Conservation (phyloP, 2,113 vertebrate species). For the Ginglymostoma cirratum region DNA sequence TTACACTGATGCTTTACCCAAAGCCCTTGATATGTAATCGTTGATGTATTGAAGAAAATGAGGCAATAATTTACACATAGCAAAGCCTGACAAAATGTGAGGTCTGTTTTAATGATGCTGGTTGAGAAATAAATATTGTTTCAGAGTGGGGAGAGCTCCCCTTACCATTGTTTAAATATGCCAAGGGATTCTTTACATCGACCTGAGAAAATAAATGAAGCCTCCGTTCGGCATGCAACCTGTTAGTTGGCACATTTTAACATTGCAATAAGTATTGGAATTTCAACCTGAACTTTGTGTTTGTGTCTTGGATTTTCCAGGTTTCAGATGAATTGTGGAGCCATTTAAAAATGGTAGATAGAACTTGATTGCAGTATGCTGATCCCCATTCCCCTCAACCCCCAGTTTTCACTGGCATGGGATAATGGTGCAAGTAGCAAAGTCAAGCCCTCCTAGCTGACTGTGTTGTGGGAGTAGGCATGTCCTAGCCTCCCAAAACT, state of each 20-base stretch:
- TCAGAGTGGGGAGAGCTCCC: no score
- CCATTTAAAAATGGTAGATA: no score
- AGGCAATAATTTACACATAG: no score
- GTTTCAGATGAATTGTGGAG: no score
- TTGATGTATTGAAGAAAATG: neutral
- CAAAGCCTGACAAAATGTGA: no score
- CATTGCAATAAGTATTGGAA: neutral
- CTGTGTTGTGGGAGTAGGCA: no score
- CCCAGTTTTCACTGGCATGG: no score
- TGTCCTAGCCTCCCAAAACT: no score
- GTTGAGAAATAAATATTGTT: neutral
- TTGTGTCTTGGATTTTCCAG: neutral
- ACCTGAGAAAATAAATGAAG: neutral
- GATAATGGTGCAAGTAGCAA: no score
- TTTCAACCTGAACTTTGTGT: neutral
- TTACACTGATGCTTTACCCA: neutral
- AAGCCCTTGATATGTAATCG: neutral
- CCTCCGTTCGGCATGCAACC: neutral
- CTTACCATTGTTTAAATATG: neutral
- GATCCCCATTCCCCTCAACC: no score
- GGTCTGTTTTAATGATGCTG: neutral
- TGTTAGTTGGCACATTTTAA: neutral
- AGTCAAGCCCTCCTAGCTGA: no score
- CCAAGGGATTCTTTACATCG: neutral
- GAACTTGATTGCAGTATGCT: no score